Conservation (phyloP, 2,113 vertebrate genomes). For the Corvus cornix region DNA sequence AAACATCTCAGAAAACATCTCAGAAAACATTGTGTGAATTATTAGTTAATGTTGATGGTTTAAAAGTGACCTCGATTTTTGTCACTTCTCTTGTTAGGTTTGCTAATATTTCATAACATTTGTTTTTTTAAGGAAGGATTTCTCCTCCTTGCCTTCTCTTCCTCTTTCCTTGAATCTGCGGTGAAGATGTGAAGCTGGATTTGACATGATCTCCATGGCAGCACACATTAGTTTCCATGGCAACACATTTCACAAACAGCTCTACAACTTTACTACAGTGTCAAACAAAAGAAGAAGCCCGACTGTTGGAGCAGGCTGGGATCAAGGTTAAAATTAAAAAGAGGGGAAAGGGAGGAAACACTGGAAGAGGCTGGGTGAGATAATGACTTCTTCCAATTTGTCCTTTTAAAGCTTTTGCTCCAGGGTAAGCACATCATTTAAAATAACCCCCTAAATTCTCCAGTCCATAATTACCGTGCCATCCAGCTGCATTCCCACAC, state of each 20-base stretch:
- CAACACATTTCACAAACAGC: conserved; percentile 60
- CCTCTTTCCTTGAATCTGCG: neutral
- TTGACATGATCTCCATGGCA: conserved; percentile 64
- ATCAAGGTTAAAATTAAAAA: neutral
- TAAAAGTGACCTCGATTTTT: neutral
- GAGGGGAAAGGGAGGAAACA: neutral
- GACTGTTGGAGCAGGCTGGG: neutral
- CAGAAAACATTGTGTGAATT: neutral
- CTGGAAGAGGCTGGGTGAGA: neutral
- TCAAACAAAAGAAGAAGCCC: conserved; percentile 34
- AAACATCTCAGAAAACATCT: neutral
- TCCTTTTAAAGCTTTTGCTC: neutral
- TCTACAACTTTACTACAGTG: conserved; percentile 63
- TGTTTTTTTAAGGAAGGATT: neutral
- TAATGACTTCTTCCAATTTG: conserved; percentile 2
- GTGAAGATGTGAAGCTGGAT: conserved; percentile 35
- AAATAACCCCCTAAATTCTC: neutral
- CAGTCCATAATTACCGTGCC: neutral
- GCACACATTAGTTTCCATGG: conserved; percentile 61
- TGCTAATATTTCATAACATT: neutral
- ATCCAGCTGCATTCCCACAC: conserved; percentile 1
- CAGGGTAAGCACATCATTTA: neutral
- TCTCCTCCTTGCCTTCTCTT: neutral
- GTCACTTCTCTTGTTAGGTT: neutral
- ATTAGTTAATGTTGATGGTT: neutral